Conservation (phyloP, 2,113 vertebrate genomes). For the Petrocephalus microphthalmus region DNA sequence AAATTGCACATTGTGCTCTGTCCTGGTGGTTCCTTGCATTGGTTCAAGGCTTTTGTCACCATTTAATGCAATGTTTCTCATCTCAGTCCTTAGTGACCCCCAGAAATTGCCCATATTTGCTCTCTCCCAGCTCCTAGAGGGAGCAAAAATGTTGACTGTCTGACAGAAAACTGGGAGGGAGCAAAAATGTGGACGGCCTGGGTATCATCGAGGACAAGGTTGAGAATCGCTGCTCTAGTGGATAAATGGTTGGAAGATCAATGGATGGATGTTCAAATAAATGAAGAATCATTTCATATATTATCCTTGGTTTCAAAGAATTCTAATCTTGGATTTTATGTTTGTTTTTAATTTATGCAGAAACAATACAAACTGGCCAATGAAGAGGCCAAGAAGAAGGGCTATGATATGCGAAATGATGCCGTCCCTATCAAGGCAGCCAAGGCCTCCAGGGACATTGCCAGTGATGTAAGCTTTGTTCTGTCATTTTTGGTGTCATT, state of each 20-base stretch:
- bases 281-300: neutral
- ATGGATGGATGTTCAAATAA: neutral
- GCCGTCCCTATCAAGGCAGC: constrained; percentile 24
- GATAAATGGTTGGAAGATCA: neutral
- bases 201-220: neutral
- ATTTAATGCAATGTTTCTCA: neutral
- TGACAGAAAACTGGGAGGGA: neutral
- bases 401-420: constrained; percentile 67
- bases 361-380: neutral
- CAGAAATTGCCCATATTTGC: neutral
- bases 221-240: neutral
- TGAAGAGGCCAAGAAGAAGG: constrained; percentile 32
- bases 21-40: neutral
- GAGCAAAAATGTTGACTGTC: neutral
- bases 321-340: neutral
- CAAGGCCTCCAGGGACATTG: neutral
- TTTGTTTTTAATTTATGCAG: neutral
- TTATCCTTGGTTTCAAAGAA: neutral
- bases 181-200: neutral
- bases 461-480: constrained; percentile 38
- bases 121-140: neutral
- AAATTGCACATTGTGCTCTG: neutral
- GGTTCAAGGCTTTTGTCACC: neutral
- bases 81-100: neutral
- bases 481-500: no score